phyloP scores from a whole-genome alignment of 2,888 invertebrate genomes.

The Limenitis camilla region DNA sequence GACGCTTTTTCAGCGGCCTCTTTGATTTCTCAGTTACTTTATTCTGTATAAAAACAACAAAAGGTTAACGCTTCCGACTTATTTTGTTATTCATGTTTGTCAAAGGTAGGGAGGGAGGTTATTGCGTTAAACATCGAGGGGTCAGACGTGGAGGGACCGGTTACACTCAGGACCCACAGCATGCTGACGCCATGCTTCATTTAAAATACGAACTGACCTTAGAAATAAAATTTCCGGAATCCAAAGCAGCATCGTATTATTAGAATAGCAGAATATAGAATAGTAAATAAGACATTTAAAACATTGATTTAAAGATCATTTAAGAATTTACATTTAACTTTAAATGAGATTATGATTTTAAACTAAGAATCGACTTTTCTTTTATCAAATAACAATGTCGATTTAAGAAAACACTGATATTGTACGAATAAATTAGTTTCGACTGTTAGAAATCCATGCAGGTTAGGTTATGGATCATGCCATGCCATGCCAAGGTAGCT shows the following conservation, averaged over 20 bases:
- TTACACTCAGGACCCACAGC: slow-evolving; percentile 51
- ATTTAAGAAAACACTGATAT: not conserved
- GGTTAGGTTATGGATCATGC: slow-evolving; percentile 57
- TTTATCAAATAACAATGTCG: not conserved
- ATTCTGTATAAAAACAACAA: slow-evolving; percentile 73
- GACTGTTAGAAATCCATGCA: slow-evolving; percentile 43
- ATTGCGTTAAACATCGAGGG: slow-evolving; percentile 16
- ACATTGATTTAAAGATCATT: slow-evolving; percentile 3
- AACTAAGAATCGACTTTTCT: not conserved
- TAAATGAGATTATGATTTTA: slow-evolving; percentile 1
- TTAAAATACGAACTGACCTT: slow-evolving; percentile 65
- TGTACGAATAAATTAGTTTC: slow-evolving; percentile 3
- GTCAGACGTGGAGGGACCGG: slow-evolving; percentile 26
- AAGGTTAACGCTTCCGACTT: slow-evolving; percentile 33
- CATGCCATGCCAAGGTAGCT: slow-evolving; percentile 65
- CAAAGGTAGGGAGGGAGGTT: slow-evolving; percentile 2
- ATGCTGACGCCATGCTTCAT: slow-evolving; percentile 67
- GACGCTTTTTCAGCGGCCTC: slow-evolving; percentile 90
- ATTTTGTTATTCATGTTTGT: not conserved
- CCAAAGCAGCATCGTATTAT: slow-evolving; percentile 73
- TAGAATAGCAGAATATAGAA: slow-evolving; percentile 52
- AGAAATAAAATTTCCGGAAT: slow-evolving; percentile 64
- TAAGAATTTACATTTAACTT: not conserved
- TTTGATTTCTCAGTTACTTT: slow-evolving; percentile 92
- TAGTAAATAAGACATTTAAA: slow-evolving; percentile 11